These are phyloP conservation scores for Rhyacophila evoluta DNA, from an alignment of 2,888 invertebrate species.

Conservation along the genomic window DNA sequence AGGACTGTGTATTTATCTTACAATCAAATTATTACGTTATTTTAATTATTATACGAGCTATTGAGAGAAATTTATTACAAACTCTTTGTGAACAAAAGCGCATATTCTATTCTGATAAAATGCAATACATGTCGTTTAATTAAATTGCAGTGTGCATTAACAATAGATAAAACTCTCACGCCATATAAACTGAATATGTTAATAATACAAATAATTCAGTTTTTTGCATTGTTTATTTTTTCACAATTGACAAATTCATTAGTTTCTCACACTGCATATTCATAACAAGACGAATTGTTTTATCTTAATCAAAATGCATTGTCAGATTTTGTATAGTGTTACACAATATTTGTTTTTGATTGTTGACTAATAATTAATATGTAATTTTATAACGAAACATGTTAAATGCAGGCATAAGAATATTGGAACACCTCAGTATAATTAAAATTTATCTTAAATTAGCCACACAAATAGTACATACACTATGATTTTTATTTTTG, in stretches of 20 bases:
- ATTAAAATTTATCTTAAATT: too few relatives aligned
- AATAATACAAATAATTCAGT: background rate
- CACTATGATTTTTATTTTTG: too few relatives aligned
- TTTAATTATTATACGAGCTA: background rate
- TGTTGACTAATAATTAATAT: too few relatives aligned
- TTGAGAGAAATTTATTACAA: background rate
- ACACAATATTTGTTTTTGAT: too few relatives aligned
- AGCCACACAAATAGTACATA: too few relatives aligned
- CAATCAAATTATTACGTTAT: background rate
- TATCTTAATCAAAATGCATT: background rate
- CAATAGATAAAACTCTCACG: background rate
- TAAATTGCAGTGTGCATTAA: background rate
- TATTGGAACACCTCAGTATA: too few relatives aligned
- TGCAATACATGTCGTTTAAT: background rate
- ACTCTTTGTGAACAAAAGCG: background rate
- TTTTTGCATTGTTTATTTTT: background rate
- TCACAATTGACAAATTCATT: background rate
- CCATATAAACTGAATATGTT: background rate
- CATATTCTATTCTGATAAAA: background rate
- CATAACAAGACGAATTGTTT: background rate
- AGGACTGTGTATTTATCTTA: too few relatives aligned
- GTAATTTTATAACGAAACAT: too few relatives aligned
- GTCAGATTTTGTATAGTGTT: too few relatives aligned
- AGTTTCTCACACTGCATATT: background rate
- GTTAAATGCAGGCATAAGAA: too few relatives aligned